These are phyloP conservation scores for Helicoverpa zea DNA, from an alignment of 1,140 invertebrate species.

Conservation along the genomic window DNA sequence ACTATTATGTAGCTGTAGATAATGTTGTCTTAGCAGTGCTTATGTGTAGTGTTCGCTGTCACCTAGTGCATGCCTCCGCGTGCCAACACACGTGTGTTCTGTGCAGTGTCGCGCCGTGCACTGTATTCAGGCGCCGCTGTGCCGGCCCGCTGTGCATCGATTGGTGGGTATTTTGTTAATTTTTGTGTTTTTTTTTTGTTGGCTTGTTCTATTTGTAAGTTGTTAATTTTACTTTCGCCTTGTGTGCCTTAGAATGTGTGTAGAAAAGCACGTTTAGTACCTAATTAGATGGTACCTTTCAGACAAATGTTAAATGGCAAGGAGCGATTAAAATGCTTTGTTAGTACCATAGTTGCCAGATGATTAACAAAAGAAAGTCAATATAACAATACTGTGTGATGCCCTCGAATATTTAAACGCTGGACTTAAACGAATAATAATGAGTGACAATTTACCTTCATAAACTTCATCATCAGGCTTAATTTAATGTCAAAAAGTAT, in stretches of 20 bases:
- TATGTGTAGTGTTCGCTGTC: slow-evolving; percentile 77
- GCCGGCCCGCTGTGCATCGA: slow-evolving; percentile 75
- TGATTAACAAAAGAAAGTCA: not conserved
- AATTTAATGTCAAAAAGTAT: too few species aligned
- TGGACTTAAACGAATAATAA: too few species aligned
- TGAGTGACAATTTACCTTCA: too few species aligned
- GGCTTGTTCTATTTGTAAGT: slow-evolving; percentile 36
- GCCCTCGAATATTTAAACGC: too few species aligned
- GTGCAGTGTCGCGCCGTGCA: slow-evolving; percentile 75
- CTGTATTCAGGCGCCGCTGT: slow-evolving; percentile 73
- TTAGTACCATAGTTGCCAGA: not conserved
- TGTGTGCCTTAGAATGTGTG: too few species aligned
- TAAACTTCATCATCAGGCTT: too few species aligned
- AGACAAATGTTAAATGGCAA: too few species aligned
- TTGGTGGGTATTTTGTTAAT: slow-evolving; percentile 72
- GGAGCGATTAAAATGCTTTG: too few species aligned
- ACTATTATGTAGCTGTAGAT: not conserved
- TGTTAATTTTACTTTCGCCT: slow-evolving; percentile 6
- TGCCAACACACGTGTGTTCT: slow-evolving; percentile 78
- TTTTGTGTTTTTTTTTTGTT: too few species aligned
- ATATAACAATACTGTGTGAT: too few species aligned
- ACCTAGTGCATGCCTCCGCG: slow-evolving; percentile 80
- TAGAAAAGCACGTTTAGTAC: too few species aligned
- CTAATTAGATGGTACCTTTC: too few species aligned
- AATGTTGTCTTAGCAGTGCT: slow-evolving; percentile 34